phyloP scores from a whole-genome alignment of 1,140 invertebrate genomes.

The Drosophila kanapiae region DNA sequence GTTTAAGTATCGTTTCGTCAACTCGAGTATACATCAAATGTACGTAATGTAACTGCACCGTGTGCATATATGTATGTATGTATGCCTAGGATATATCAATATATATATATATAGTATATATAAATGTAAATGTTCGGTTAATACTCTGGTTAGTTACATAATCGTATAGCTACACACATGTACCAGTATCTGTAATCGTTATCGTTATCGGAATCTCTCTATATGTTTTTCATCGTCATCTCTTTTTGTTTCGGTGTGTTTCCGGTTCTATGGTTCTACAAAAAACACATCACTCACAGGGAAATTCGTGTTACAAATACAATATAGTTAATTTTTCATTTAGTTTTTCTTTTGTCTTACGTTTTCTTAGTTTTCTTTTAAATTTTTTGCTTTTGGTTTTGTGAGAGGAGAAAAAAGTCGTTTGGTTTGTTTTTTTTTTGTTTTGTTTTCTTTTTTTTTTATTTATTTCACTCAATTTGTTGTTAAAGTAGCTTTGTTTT shows the following conservation, averaged over 20 bases:
- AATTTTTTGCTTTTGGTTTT: constrained; percentile 6
- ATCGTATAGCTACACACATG: constrained; percentile 38
- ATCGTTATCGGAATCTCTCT: constrained; percentile 25
- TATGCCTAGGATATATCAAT: constrained; percentile 41
- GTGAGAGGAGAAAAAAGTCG: constrained; percentile 70
- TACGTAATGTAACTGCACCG: constrained; percentile 36
- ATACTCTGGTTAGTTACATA: constrained; percentile 55
- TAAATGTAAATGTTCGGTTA: constrained; percentile 54
- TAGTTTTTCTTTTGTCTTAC: neutral
- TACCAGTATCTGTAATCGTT: constrained; percentile 34
- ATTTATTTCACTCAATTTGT: constrained; percentile 80
- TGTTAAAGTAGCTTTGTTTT: constrained; percentile 73
- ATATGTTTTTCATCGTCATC: neutral
- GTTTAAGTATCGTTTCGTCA: constrained; percentile 34
- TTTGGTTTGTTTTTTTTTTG: constrained; percentile 47
- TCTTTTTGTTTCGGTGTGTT: constrained; percentile 4
- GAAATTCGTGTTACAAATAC: constrained; percentile 52
- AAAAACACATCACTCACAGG: constrained; percentile 42
- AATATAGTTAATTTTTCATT: constrained; percentile 26
- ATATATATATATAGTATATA: constrained; percentile 41
- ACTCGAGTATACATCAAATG: constrained; percentile 53
- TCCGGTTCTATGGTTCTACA: constrained; percentile 26
- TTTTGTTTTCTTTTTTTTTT: constrained; percentile 58
- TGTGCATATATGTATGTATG: constrained; percentile 24
- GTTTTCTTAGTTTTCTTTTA: no score